phyloP scores from a whole-genome alignment of 37 sponge, comb jelly and placozoan genomes.

The Hormiphora californensis region DNA sequence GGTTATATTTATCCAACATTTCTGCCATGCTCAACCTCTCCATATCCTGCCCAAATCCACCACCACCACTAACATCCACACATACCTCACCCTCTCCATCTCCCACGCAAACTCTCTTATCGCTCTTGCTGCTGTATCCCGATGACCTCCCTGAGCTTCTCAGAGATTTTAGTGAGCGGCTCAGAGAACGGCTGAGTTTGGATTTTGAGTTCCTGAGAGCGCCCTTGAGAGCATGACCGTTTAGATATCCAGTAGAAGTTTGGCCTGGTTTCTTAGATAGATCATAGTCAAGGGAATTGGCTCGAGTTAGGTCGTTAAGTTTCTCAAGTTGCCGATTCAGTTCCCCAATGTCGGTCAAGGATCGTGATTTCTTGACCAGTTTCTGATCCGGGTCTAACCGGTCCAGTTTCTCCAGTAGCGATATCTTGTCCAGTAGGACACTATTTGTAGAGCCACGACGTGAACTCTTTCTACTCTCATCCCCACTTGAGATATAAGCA shows the following conservation, averaged over 20 bases:
- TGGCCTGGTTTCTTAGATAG: constrained; percentile 6
- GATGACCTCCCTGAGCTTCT: not conserved
- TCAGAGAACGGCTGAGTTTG: not conserved
- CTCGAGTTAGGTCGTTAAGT: not conserved
- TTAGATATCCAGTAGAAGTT: not conserved
- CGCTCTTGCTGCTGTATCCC: not conserved
- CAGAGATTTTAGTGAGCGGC: not conserved
- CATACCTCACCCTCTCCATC: not conserved
- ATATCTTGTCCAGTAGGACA: not conserved
- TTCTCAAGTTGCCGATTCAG: not conserved
- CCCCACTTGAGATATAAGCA: not conserved
- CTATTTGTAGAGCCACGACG: not conserved
- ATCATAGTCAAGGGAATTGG: not conserved
- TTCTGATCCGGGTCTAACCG: no score
- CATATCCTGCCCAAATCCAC: not conserved
- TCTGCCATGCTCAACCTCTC: not conserved
- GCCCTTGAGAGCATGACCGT: not conserved
- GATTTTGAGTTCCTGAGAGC: not conserved
- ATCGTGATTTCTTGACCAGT: no score
- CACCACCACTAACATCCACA: not conserved
- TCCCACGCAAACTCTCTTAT: not conserved
- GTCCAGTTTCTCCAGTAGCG: not conserved
- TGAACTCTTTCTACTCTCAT: not conserved
- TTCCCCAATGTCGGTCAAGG: not conserved
- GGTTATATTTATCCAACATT: not conserved